Conservation (phyloP, 2,888 invertebrate genomes). For the Mimachlamys varia region DNA sequence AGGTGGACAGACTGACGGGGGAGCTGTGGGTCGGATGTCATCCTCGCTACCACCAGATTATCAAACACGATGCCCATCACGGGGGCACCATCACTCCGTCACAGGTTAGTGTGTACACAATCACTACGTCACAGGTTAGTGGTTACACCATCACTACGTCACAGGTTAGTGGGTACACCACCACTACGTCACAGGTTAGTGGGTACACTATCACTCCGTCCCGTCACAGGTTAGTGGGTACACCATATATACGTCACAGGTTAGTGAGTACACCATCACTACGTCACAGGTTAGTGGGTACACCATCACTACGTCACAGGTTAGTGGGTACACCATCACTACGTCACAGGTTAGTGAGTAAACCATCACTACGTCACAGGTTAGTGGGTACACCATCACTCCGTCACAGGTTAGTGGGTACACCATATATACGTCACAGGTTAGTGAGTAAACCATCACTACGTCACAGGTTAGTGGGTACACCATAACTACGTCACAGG, state of each 20-base stretch:
- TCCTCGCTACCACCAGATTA: conserved; percentile 46
- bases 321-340: neutral
- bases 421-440: too few relatives aligned
- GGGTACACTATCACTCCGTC: conserved; percentile 41
- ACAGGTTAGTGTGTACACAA: conserved; percentile 43
- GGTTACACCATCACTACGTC: neutral
- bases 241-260: too few relatives aligned
- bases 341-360: conserved; percentile 48
- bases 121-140: neutral
- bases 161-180: neutral
- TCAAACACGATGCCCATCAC: conserved; percentile 6
- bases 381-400: neutral
- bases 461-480: conserved; percentile 48
- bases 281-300: conserved; percentile 48
- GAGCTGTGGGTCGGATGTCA: conserved; percentile 60
- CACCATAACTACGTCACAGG: too few relatives aligned
- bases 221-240: conserved; percentile 46
- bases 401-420: conserved; percentile 48
- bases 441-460: conserved; percentile 13
- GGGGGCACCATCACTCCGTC: conserved; percentile 40
- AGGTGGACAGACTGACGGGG: conserved; percentile 56
- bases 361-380: too few relatives aligned
- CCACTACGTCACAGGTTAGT: too few relatives aligned
- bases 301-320: neutral
- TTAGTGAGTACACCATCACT: conserved; percentile 8